These are phyloP conservation scores for Phyto melanocephala DNA, from an alignment of 2,888 invertebrate genomes.

Conservation along the genomic window DNA sequence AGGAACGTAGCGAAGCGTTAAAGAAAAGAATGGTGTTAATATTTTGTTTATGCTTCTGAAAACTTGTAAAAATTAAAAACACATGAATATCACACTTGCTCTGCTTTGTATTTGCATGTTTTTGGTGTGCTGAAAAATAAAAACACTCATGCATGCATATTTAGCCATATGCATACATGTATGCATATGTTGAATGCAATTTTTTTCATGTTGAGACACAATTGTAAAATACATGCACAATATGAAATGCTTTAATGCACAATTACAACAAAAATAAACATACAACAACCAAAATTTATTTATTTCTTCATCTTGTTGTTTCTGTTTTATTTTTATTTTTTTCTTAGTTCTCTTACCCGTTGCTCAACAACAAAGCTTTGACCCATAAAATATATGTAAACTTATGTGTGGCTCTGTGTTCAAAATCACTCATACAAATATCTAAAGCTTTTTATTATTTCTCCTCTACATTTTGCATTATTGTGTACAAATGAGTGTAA, in stretches of 20 bases:
- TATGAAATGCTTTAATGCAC: constrained; percentile 46
- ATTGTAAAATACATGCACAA: constrained; percentile 17
- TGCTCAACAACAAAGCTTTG: constrained; percentile 52
- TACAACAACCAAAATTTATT: constrained; percentile 59
- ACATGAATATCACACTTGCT: constrained; percentile 41
- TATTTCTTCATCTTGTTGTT: constrained; percentile 39
- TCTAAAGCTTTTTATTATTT: constrained; percentile 47
- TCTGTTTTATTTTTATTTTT: background rate
- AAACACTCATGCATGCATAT: background rate
- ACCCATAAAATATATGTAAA: constrained; percentile 50
- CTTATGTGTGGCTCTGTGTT: background rate
- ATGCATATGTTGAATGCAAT: background rate
- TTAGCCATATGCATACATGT: background rate
- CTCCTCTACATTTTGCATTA: constrained; percentile 13
- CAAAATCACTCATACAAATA: background rate
- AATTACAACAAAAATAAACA: constrained; percentile 48
- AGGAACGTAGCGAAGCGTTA: constrained; percentile 33
- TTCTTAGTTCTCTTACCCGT: constrained; percentile 20
- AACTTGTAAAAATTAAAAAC: constrained; percentile 9
- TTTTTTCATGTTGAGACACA: background rate
- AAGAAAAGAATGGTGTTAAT: constrained; percentile 17
- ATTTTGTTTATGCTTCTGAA: constrained; percentile 24
- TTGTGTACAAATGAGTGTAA: constrained; percentile 21
- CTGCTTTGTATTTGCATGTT: constrained; percentile 23
- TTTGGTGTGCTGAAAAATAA: background rate